phyloP scores from a whole-genome alignment of 2,113 vertebrate genomes.

The Chrysemys picta region DNA sequence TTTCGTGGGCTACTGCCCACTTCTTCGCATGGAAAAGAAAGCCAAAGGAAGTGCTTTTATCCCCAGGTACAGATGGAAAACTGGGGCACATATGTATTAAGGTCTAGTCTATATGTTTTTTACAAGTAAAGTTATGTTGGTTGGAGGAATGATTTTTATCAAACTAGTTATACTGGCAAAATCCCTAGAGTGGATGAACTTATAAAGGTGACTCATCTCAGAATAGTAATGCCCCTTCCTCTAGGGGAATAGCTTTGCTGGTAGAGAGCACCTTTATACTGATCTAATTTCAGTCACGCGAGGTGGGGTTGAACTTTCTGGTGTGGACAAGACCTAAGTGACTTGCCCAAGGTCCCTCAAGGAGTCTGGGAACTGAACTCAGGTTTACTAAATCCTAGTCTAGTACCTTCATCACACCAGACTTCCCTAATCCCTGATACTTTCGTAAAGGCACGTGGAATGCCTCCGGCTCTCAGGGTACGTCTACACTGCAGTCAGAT shows the following conservation, averaged over 20 bases:
- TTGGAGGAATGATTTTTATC: neutral
- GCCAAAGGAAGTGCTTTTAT: neutral
- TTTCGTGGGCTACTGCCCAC: no score
- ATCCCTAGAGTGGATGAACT: neutral
- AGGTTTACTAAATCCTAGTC: neutral
- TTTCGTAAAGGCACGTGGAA: neutral
- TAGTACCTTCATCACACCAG: neutral
- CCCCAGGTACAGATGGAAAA: neutral
- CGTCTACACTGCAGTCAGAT: neutral
- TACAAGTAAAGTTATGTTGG: neutral
- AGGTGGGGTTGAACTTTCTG: neutral
- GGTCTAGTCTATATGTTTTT: neutral
- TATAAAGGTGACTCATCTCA: neutral
- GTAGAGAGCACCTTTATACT: neutral
- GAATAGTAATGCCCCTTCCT: neutral
- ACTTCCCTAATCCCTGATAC: neutral
- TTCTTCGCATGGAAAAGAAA: neutral
- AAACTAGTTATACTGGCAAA: neutral
- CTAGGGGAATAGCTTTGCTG: neutral
- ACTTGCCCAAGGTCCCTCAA: neutral
- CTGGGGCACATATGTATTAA: neutral
- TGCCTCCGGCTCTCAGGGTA: fast-evolving
- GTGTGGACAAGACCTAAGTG: fast-evolving
- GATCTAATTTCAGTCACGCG: neutral
- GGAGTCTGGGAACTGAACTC: neutral